phyloP scores from a whole-genome alignment of 1,140 invertebrate genomes.

The Sycobia sp. region DNA sequence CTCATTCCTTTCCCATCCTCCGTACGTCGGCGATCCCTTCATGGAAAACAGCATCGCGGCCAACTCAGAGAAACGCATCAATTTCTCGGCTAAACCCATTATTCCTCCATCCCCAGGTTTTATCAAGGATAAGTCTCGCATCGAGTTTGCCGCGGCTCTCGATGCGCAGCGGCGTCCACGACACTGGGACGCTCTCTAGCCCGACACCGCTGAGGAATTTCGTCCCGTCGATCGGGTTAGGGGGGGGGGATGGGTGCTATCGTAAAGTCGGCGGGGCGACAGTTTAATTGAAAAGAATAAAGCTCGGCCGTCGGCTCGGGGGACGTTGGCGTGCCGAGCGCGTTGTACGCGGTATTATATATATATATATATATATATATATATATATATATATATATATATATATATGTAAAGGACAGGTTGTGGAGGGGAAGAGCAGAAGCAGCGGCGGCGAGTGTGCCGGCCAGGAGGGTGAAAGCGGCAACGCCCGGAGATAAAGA shows the following conservation, averaged over 20 bases:
- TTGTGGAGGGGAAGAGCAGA: not conserved
- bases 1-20: no score
- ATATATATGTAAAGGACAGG: not conserved
- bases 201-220: not conserved
- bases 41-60: constrained; percentile 24
- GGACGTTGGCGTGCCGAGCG: no score
- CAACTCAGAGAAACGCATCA: constrained; percentile 5
- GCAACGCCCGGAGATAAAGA: not conserved
- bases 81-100: constrained; percentile 26
- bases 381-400: no score
- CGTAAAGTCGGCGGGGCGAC: not conserved
- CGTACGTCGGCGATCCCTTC: constrained; percentile 2
- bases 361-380: no score
- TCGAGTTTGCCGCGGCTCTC: no score
- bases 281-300: constrained; percentile 3
- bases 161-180: no score
- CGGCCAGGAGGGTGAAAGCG: not conserved
- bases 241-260: no score
- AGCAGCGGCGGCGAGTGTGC: no score
- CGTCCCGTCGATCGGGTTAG: no score
- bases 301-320: not conserved
- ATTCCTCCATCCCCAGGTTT: constrained; percentile 28
- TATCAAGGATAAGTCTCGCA: no score
- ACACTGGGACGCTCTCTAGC: no score
- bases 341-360: no score